Conservation (phyloP, 2,797 vertebrate genomes). For the Anomalospiza imberbis region DNA sequence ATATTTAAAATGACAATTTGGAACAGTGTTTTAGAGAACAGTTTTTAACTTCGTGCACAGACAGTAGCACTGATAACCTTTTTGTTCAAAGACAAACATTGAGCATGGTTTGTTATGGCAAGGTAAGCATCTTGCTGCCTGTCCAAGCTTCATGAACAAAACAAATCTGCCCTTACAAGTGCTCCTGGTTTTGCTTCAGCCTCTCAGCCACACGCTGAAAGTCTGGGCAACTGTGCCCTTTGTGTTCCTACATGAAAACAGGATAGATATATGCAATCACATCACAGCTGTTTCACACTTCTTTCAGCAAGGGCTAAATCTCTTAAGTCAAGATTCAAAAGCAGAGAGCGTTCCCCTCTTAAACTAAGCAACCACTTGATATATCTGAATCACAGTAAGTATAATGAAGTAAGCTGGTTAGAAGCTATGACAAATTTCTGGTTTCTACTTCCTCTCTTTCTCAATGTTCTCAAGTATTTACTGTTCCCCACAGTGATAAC, state of each 20-base stretch:
- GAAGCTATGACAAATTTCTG: not conserved
- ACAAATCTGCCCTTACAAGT: not conserved
- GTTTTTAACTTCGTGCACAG: not conserved
- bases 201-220: not conserved
- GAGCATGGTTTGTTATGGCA: not conserved
- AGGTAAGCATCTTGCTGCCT: not conserved
- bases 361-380: not conserved
- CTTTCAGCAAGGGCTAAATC: not conserved
- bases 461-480: conserved; percentile 13
- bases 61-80: not conserved
- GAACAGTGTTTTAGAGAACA: not conserved
- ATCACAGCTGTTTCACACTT: not conserved
- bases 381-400: not conserved
- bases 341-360: not conserved
- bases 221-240: not conserved
- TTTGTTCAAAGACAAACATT: not conserved
- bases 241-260: not conserved
- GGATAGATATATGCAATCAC: rapidly evolving
- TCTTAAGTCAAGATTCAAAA: not conserved
- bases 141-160: not conserved
- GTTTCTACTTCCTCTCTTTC: not conserved
- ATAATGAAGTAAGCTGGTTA: not conserved
- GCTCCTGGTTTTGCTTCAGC: not conserved
- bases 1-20: not conserved
- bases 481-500: not conserved